A percentile compares a stretch with the other conserved stretches of the same genome.
Evolutionary conservation across 2,113 vertebrate species (phyloP).

Genomic region (Zosterops hypoxanthus): DNA sequence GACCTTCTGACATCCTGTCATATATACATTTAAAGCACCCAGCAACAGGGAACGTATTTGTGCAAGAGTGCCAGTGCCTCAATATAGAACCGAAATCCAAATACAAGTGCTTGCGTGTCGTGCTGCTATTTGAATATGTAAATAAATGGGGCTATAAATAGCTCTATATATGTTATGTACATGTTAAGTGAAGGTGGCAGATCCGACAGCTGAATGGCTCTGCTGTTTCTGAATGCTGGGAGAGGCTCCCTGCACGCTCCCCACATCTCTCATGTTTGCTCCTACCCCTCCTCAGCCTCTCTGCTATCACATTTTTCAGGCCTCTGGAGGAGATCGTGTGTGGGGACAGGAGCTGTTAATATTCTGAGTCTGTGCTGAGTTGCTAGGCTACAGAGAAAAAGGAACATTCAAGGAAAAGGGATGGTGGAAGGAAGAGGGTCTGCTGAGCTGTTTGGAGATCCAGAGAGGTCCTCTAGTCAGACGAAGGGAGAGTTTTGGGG

Average conservation of each 20-base stretch:
- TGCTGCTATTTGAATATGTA: slow-evolving; percentile 56
- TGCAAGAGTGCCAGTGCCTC: background rate
- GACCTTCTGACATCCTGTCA: slow-evolving; percentile 42
- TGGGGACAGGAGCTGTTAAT: slow-evolving; percentile 61
- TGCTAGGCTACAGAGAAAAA: slow-evolving; percentile 71
- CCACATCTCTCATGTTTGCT: background rate
- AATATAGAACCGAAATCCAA: slow-evolving; percentile 31
- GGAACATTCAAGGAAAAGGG: slow-evolving; percentile 64
- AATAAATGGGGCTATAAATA: slow-evolving; percentile 49
- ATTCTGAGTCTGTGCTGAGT: slow-evolving; percentile 62
- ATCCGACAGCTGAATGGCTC: slow-evolving; percentile 35
- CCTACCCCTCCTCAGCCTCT: background rate
- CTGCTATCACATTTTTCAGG: slow-evolving; percentile 29
- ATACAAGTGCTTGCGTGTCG: background rate
- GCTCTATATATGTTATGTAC: slow-evolving; percentile 35
- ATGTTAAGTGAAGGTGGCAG: slow-evolving; percentile 48
- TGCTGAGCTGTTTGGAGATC: slow-evolving; percentile 41
- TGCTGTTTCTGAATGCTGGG: slow-evolving; percentile 20
- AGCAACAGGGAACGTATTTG: background rate
- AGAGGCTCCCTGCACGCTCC: background rate
- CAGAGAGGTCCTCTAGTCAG: background rate
- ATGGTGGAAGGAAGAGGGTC: slow-evolving; percentile 43
- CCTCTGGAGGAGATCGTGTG: slow-evolving; percentile 54
- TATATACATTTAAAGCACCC: background rate
- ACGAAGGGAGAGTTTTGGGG: background rate